These are phyloP conservation scores for Drosophila putrida DNA, from an alignment of 2,888 invertebrate genomes.

Conservation along the genomic window DNA sequence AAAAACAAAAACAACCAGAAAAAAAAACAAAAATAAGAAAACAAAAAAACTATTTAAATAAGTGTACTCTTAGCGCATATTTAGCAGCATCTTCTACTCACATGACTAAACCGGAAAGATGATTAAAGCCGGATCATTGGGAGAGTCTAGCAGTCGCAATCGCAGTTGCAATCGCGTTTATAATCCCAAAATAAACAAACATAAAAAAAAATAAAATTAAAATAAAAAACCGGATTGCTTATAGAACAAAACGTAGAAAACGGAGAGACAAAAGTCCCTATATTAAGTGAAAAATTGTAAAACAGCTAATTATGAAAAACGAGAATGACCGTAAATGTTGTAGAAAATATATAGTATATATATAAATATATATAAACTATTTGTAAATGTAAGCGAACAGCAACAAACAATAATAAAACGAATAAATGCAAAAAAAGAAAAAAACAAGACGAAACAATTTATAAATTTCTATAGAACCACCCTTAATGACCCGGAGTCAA, in stretches of 20 bases:
- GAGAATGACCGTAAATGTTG: constrained; percentile 74
- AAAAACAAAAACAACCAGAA: constrained; percentile 30
- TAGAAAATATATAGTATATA: constrained; percentile 79
- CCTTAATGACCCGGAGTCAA: constrained; percentile 31
- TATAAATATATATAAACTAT: constrained; percentile 72
- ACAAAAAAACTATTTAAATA: constrained; percentile 64
- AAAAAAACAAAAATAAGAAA: constrained; percentile 25
- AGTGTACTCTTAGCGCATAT: constrained; percentile 79
- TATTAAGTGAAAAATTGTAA: constrained; percentile 68
- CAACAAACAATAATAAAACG: constrained; percentile 69
- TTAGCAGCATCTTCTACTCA: constrained; percentile 80
- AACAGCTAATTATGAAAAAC: constrained; percentile 59
- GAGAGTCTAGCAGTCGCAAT: constrained; percentile 14
- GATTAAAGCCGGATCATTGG: constrained; percentile 34
- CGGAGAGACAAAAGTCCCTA: constrained; percentile 70
- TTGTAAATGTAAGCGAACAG: constrained; percentile 75
- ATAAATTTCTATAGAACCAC: constrained; percentile 10
- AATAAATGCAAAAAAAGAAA: constrained; percentile 50
- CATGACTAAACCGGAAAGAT: constrained; percentile 70
- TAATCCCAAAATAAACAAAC: constrained; percentile 39
- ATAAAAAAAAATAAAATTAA: too few relatives aligned
- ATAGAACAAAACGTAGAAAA: constrained; percentile 64
- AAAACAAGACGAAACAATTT: neutral
- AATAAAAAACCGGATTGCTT: constrained; percentile 63
- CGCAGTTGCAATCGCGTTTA: constrained; percentile 48